phyloP scores from a whole-genome alignment of 2,113 vertebrate genomes.

The Athene noctua region DNA sequence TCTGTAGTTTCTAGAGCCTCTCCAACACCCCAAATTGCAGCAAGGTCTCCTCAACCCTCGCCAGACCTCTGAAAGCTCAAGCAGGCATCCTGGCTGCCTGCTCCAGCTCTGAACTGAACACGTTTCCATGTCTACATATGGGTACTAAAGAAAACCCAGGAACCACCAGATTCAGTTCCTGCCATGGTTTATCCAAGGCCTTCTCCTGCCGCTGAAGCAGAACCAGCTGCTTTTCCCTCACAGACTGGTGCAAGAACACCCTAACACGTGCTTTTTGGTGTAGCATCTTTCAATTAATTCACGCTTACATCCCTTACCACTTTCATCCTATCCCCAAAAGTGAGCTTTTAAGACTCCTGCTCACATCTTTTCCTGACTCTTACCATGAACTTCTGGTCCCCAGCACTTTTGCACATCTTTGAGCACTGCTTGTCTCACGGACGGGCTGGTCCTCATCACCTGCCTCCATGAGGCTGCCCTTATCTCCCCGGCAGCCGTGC shows the following conservation, averaged over 20 bases:
- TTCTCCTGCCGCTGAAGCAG: neutral
- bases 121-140: fast-evolving
- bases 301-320: neutral
- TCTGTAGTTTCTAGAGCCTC: neutral
- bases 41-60: neutral
- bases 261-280: fast-evolving
- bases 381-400: neutral
- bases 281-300: neutral
- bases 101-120: neutral
- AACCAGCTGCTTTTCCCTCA: neutral
- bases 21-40: neutral
- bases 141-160: neutral
- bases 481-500: neutral
- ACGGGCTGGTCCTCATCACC: neutral
- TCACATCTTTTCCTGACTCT: neutral
- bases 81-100: neutral
- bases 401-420: fast-evolving
- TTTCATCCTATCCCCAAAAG: neutral
- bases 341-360: neutral
- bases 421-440: fast-evolving
- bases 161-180: neutral
- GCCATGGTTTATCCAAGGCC: neutral
- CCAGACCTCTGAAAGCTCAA: neutral
- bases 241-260: neutral
- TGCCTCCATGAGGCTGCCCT: neutral